These are phyloP conservation scores for Macrotrachela quadricornifera DNA, from an alignment of 1,140 invertebrate species.

Conservation along the genomic window DNA sequence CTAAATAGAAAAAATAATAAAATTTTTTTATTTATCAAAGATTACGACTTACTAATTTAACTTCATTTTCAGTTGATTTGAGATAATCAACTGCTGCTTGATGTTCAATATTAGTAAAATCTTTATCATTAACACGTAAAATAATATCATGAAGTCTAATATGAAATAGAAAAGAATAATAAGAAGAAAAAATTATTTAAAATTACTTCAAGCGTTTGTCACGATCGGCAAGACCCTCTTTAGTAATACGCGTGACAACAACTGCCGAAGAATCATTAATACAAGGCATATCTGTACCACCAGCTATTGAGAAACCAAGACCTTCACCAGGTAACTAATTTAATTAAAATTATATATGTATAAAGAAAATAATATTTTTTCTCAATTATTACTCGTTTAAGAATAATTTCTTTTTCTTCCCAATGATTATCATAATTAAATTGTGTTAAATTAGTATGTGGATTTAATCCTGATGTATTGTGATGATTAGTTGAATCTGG, in stretches of 20 bases:
- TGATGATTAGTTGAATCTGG: too few species aligned
- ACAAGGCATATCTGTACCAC: slow-evolving; percentile 26
- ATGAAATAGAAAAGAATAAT: too few species aligned
- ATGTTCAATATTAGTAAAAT: slow-evolving; percentile 74
- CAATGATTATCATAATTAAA: background rate
- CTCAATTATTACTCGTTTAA: background rate
- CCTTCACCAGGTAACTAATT: slow-evolving; percentile 11
- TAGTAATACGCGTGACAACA: slow-evolving; percentile 94
- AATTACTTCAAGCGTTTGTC: slow-evolving; percentile 52
- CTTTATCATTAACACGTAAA: slow-evolving; percentile 59
- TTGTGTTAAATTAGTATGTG: too few species aligned
- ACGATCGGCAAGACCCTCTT: slow-evolving; percentile 77
- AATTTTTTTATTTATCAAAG: too few species aligned
- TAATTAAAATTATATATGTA: too few species aligned
- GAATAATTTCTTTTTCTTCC: background rate
- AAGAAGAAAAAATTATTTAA: too few species aligned
- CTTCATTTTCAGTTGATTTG: slow-evolving; percentile 73
- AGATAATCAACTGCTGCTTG: slow-evolving; percentile 76
- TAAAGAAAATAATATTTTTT: too few species aligned
- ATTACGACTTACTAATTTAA: slow-evolving; percentile 53
- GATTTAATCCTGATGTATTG: too few species aligned
- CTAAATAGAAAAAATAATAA: too few species aligned
- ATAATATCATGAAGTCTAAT: slow-evolving; percentile 50
- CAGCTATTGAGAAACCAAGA: slow-evolving; percentile 36
- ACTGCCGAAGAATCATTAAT: slow-evolving; percentile 47